Evolutionary conservation across 1,140 invertebrate genomes (phyloP), one percentile per base, ranked within the genome.

Genomic region (Drosophila athabasca): DNA sequence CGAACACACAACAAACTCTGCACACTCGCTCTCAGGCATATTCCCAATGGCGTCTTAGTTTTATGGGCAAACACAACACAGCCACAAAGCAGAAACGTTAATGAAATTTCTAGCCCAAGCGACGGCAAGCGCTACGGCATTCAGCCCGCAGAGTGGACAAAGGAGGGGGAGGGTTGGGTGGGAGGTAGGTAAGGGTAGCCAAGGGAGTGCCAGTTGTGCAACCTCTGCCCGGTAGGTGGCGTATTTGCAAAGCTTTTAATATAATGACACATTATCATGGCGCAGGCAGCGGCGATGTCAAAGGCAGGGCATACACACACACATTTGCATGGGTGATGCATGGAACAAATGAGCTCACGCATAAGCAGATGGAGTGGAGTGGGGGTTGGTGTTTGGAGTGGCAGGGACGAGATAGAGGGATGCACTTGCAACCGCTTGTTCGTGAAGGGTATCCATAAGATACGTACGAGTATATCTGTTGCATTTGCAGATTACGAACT

Each of bases 181-280:
- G 43, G 29, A n/a, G 35, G 49, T 13, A 5, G 35, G 11, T 0
- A 7, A 7, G 1, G 49, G 19, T 11, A 44, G 70, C 49, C 44
- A 52, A 67, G 61, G 58, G 79, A 70, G 60, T 70, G 69, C 39
- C 41, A 41, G 44, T 22, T 54, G 53, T 52, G 59, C 48, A 57
- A 43, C 62, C 57, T 44, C 44, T 64, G 77, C 48, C 48, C 73
- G 74, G 54, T 70, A 75, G 73, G 59, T 71, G 80, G 77, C 74
- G 57, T 88, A 77, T 83, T 88, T 88, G 72, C 83, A 73, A 77
- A 74, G 84, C 83, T 88, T 83, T 88, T 83, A 88, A 83, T 88
- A 71, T 88, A 88, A 88, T 88, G 83, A 88, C 76, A 88, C 79
- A 87, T 88, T 82, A 83, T 79, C 76, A 79, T 73, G 72, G 60